Base-by-base conservation (phyloP, 2,113 vertebrate species). In the Varanus salvator region DNA sequence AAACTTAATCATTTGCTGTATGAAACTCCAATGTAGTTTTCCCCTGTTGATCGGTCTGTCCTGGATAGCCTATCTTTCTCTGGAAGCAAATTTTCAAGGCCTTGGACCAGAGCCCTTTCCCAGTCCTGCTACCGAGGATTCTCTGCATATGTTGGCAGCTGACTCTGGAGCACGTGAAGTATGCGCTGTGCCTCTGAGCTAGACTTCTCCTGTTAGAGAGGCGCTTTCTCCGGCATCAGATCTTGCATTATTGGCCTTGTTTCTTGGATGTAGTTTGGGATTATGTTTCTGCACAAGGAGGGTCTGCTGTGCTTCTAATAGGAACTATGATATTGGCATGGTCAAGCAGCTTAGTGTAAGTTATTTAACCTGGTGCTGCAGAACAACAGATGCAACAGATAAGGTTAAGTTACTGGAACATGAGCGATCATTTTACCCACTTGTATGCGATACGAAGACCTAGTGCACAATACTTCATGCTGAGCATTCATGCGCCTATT, bases 361-460 rank as follows among this genome's bases (percentile, higher is more conserved):
- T 88, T 71, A 17, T 89, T 44, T n/a, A 44, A n/a, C 29, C 38
- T 84, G 71, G 29, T 66, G 21, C 38, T 34, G 81, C 44, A 27
- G 80, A 50, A 66, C 64, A 75, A 66, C 71, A 84, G 71, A 84
- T 84, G 71, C 80, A 76, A 75, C 57, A 89, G 69, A 80, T 80
- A 84, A 84, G 80, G 15, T 84, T 75, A 60, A 84, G 19, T 66
- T 66, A 89, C 84, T 89, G 88, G 80, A 89, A 84, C 72, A 50
- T 38, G 38, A 50, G 21, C 48, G 88, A 76, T 89, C 88, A 34
- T 89, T 44, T 89, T 89, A 76, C 68, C 15, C 25, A 27, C 15
- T 76, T 83, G 71, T 76, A 25, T 76, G 23, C n/a, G 17, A 15
- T 82, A 52, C 81, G 27, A 75, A 57, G 57, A 23, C 12, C 38